phyloP scores from a whole-genome alignment of 2,888 invertebrate genomes.

The Caenorhabditis zanzibari region DNA sequence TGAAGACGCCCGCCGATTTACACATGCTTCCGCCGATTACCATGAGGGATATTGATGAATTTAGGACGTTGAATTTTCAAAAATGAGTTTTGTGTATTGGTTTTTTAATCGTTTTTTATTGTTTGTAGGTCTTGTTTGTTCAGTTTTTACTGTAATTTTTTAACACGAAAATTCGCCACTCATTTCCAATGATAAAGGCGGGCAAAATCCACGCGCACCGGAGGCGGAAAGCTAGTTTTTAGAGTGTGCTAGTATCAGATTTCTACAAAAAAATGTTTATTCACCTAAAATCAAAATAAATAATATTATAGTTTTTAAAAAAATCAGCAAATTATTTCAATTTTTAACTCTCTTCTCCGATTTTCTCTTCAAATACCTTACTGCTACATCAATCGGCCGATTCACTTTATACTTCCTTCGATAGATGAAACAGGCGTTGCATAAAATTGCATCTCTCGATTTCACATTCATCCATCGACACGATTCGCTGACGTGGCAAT shows the following conservation, averaged over 20 bases:
- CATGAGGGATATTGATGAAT: conserved; percentile 65
- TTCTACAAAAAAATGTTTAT: no score
- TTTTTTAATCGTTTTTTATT: background rate
- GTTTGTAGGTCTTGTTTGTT: conserved; percentile 3
- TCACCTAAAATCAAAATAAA: background rate
- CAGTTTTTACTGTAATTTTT: background rate
- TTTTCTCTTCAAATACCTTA: background rate
- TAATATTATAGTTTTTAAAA: no score
- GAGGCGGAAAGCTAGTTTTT: no score
- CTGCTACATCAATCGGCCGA: background rate
- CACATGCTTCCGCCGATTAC: conserved; percentile 64
- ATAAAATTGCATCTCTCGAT: background rate
- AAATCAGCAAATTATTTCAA: no score
- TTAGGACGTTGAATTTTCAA: conserved; percentile 41
- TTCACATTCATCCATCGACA: background rate
- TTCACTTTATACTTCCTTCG: no score
- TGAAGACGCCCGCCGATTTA: conserved; percentile 35
- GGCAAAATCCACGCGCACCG: no score
- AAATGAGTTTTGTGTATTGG: background rate
- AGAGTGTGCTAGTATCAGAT: no score
- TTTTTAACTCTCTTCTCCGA: no score
- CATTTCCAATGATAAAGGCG: no score
- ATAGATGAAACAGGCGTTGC: background rate
- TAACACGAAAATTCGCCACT: no score
- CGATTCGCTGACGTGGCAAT: background rate